Evolutionary conservation across 2,113 vertebrate genomes (phyloP).

Genomic region (Electrona antarctica): DNA sequence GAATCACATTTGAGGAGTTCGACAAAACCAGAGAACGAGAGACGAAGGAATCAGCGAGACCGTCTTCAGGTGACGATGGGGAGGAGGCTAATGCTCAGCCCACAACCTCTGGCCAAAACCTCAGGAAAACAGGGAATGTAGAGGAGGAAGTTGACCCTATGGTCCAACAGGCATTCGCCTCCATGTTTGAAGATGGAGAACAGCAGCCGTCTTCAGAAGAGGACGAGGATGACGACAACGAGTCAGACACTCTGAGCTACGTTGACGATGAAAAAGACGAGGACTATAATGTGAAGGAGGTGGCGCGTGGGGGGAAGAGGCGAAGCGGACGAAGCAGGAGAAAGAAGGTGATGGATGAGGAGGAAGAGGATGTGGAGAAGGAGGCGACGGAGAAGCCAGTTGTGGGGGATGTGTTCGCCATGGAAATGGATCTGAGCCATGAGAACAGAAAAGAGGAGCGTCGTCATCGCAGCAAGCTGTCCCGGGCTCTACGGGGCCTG

Average conservation of each 20-base stretch:
- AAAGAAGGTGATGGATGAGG: constrained; percentile 69
- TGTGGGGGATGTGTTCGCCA: constrained; percentile 91
- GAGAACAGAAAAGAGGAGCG: constrained; percentile 97
- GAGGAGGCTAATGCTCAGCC: constrained; percentile 36
- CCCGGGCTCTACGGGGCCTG: constrained; percentile 90
- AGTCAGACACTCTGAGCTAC: constrained; percentile 62
- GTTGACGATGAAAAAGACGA: constrained; percentile 62
- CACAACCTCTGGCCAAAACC: constrained; percentile 45
- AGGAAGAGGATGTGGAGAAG: constrained; percentile 62
- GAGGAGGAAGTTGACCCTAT: constrained; percentile 91
- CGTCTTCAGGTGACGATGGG: constrained; percentile 16
- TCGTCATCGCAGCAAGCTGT: constrained; percentile 94
- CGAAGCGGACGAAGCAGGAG: neutral
- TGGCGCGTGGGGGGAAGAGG: constrained; percentile 35
- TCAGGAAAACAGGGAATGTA: constrained; percentile 50
- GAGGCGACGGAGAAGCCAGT: constrained; percentile 78
- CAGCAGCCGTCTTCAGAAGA: constrained; percentile 67
- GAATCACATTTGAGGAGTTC: constrained; percentile 97
- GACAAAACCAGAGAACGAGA: constrained; percentile 88
- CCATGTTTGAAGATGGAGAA: constrained; percentile 88
- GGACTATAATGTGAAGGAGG: constrained; percentile 51
- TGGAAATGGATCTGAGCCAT: constrained; percentile 96
- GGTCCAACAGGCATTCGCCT: constrained; percentile 92
- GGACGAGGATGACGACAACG: too few species aligned
- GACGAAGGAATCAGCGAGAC: constrained; percentile 57